Evolutionary conservation across 2,113 vertebrate genomes (phyloP), one percentile per base, ranked within the genome.

Genomic region (Paracyprichromis sp.): DNA sequence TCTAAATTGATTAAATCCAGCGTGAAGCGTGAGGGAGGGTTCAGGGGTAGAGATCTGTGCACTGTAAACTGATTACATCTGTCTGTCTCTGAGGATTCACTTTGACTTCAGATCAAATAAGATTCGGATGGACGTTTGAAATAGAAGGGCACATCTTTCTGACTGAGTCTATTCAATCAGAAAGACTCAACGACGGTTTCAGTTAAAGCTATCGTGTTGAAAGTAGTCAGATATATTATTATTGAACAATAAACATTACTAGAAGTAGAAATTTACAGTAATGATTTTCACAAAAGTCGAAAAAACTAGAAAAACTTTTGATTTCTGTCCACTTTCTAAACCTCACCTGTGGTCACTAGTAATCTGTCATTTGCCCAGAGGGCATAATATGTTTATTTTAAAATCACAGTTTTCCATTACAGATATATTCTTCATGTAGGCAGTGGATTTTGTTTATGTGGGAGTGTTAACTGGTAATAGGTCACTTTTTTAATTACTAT

Each of bases 1-100:
- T 87, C 31, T 83, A 79, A 93, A 83, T 79, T 56, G 80, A 91
- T 93, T 87, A 82, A 57, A 81, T 82, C 12, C 34, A 50, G 12
- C 12, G n/a, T 40, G 3, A 19, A 19, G 40, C 6, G 9, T 29
- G 45, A 54, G 61, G 21, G 52, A 7, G 21, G 19, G 8, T 9
- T 53, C 71, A 7, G 26, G 17, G 76, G 16, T 34, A 66, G 7
- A 78, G 78, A 84, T 31, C 61, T 66, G 7, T 26, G 5, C 45
- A 83, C 38, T 53, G 47, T 71, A 86, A 87, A 50, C 54, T 54
- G 80, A 89, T 89, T 84, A 53, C 7, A 47, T 4, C 47, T 6
- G 26, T 71, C 63, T 61, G 38, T 82, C 82, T 19, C 21, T 79
- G 54, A 76, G 31, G 52, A 21, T 53, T 40, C 83, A 71, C 16